Percentiles rank a stretch among this genome's conserved stretches.
These are phyloP conservation scores for Diadophis punctatus DNA, from an alignment of 2,113 vertebrate genomes.

Conservation along the genomic window DNA sequence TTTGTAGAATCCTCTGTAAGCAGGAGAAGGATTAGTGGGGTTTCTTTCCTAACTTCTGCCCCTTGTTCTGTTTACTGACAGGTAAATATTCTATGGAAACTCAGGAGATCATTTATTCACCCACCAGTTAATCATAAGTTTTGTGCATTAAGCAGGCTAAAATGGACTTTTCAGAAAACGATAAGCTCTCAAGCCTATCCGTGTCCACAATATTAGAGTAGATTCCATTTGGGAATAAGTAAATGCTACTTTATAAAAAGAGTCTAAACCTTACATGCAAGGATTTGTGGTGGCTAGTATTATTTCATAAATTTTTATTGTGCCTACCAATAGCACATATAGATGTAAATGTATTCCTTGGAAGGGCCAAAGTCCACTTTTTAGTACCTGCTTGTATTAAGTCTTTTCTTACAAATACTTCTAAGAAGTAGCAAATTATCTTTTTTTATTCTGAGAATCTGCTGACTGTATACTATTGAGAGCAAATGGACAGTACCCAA, in stretches of 20 bases:
- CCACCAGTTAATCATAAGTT: background rate
- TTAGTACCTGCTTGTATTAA: background rate
- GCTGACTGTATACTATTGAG: background rate
- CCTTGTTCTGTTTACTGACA: background rate
- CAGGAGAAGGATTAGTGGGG: background rate
- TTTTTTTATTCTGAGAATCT: background rate
- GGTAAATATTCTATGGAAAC: background rate
- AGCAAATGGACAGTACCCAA: background rate
- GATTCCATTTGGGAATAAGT: background rate
- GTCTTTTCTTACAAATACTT: background rate
- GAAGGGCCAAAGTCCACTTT: background rate
- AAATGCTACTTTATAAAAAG: background rate
- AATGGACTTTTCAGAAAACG: background rate
- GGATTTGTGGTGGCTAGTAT: background rate
- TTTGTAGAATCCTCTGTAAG: conserved; percentile 56
- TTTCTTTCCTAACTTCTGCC: background rate
- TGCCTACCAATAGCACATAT: background rate
- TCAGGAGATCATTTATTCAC: background rate
- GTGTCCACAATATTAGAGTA: background rate
- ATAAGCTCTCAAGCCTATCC: background rate
- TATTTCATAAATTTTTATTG: background rate
- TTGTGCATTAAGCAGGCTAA: background rate
- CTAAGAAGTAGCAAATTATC: background rate
- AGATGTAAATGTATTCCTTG: background rate
- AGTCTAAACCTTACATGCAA: background rate